Conservation (phyloP, 1,140 invertebrate species). For the Drosophila fuyamai region DNA sequence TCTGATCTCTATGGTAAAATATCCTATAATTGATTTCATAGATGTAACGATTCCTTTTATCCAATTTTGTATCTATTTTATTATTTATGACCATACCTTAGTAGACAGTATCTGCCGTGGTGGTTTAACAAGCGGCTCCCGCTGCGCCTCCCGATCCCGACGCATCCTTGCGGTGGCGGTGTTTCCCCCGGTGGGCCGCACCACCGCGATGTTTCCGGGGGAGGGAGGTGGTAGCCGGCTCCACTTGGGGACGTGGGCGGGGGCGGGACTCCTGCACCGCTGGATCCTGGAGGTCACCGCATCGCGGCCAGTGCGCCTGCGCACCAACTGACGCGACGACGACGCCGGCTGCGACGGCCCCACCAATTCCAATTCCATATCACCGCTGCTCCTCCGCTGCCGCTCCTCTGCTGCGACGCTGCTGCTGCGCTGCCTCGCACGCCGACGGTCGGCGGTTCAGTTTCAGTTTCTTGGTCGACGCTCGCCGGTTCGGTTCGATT, state of each 20-base stretch:
- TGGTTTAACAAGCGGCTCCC: not conserved
- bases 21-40: no score
- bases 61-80: no score
- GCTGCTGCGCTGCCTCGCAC: slow-evolving; percentile 24
- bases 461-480: slow-evolving; percentile 75
- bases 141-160: not conserved
- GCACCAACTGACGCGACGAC: slow-evolving; percentile 44
- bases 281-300: slow-evolving; percentile 3
- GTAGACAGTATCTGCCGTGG: not conserved
- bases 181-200: slow-evolving; percentile 5
- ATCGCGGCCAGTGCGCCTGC: slow-evolving; percentile 54
- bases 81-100: not conserved
- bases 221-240: not conserved
- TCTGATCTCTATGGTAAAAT: no score
- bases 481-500: slow-evolving; percentile 71
- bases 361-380: slow-evolving; percentile 13
- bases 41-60: no score
- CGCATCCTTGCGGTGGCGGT: not conserved
- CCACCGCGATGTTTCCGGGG: slow-evolving; percentile 1
- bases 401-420: slow-evolving; percentile 3
- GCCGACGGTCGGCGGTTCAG: slow-evolving; percentile 36
- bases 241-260: not conserved
- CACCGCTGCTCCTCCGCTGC: slow-evolving; percentile 10
- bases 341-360: slow-evolving; percentile 1
- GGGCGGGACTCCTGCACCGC: not conserved